Percentiles rank a stretch among this genome's conserved stretches.
phyloP scores from a whole-genome alignment of 2,113 vertebrate species.

The Larimichthys crocea region DNA sequence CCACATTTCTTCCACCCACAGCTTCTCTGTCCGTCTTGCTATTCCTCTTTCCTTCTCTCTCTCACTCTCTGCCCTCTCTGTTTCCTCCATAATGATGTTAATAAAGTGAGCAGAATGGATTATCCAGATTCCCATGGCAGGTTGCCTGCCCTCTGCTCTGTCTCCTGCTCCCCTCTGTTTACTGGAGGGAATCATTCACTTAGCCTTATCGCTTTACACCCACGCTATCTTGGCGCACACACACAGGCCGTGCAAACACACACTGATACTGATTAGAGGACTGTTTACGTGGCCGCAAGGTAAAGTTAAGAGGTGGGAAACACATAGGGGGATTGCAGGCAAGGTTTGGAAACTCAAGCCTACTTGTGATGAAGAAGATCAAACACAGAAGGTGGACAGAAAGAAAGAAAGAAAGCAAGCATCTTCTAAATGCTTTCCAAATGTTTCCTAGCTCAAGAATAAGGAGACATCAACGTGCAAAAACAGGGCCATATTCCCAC shows the following conservation, averaged over 20 bases:
- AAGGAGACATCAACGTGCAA: conserved; percentile 20
- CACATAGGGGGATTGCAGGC: not conserved
- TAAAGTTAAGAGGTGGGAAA: conserved; percentile 49
- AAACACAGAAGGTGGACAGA: conserved; percentile 15
- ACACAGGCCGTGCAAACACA: conserved; percentile 49
- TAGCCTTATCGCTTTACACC: conserved; percentile 68
- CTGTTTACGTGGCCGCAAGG: conserved; percentile 52
- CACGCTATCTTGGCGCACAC: conserved; percentile 32
- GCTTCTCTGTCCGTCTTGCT: conserved; percentile 17
- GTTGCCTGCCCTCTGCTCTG: conserved; percentile 59
- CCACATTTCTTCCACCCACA: conserved; percentile 24
- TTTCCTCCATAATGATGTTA: conserved; percentile 68
- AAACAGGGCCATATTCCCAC: conserved; percentile 52
- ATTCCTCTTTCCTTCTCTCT: conserved; percentile 13
- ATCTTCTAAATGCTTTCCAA: conserved; percentile 55
- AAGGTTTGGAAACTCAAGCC: not conserved
- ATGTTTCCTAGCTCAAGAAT: conserved; percentile 43
- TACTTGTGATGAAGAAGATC: not conserved
- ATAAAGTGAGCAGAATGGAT: conserved; percentile 76
- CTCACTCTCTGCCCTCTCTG: conserved; percentile 17
- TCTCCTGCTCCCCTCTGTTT: conserved; percentile 60
- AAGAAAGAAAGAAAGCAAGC: not conserved
- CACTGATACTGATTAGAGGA: conserved; percentile 36
- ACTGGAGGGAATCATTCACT: conserved; percentile 74
- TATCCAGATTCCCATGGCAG: conserved; percentile 77